Base-by-base conservation (phyloP, 2,888 invertebrate species). In the Brachyptera putata region DNA sequence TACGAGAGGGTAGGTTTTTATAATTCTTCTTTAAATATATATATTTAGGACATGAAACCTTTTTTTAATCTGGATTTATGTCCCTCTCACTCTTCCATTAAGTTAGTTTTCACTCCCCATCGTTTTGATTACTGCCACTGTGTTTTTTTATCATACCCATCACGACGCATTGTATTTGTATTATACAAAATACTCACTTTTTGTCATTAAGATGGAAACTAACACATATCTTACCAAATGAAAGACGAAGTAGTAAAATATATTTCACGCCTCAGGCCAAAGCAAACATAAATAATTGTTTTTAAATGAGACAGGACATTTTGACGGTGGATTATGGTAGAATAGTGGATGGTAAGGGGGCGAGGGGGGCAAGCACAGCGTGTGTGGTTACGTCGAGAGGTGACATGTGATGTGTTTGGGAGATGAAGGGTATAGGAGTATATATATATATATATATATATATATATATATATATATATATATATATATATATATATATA, bases 301-400 rank as follows among this genome's bases (percentile, higher is more conserved):
- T 76, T 77, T 77, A 77, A 77, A 77, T 77, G 76, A 76, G 76
- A 76, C 76, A 75, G 75, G 76, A 75, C 75, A 74, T 74, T 75
- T 74, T 70, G 72, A 68, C 61, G 73, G 74, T 72, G 56, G 9
- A 36, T 39, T 41, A 56, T 36, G 37, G 37, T 37, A 14, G 53
- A 53, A 26, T n/a, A n/a, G n/a, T n/a, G n/a, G 37, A 39, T 7
- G 36, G 41, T 14, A 11, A 34, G 43, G 30, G 36, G 2, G 34
- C 30, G 55, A 56, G 56, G 18, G 34, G 14, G 22, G 14, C 25
- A 18, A 43, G 34, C 55, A 11, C 41, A 39, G 61, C 61, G 57
- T 56, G 53, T 53, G 55, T 46, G 61, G 61, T 56, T 18, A 36
- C 11, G 26, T 34, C 36, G 60, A 46, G 41, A 41, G 46, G 57